Evolutionary conservation across 92 coral and sea anemone genomes (phyloP).

Genomic region (Anthopleura xanthogrammica): DNA sequence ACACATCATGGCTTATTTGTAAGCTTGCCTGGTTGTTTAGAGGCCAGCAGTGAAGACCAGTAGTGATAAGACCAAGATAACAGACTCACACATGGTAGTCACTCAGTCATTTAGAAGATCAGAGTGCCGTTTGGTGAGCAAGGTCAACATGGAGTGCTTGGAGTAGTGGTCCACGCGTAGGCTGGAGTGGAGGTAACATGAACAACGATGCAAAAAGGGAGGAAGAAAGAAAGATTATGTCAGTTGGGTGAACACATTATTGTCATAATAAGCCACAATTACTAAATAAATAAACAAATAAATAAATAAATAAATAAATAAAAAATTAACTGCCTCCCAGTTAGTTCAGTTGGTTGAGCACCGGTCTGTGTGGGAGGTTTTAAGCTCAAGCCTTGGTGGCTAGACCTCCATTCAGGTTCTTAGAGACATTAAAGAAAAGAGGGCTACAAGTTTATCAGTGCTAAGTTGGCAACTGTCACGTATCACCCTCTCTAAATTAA

Average conservation of each 20-base stretch:
- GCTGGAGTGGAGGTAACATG: slow-evolving; percentile 52
- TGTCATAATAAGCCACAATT: not conserved
- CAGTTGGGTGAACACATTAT: not conserved
- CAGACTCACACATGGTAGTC: slow-evolving; percentile 30
- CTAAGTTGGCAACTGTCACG: too few species aligned
- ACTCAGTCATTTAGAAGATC: slow-evolving; percentile 32
- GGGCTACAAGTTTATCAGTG: too few species aligned
- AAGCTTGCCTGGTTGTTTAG: slow-evolving; percentile 40
- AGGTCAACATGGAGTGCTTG: slow-evolving; percentile 33
- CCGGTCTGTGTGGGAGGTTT: too few species aligned
- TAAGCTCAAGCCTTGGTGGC: too few species aligned
- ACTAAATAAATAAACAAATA: not conserved
- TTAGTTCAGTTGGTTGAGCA: too few species aligned
- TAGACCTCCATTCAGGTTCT: too few species aligned
- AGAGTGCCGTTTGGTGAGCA: slow-evolving; percentile 24
- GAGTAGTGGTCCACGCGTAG: slow-evolving; percentile 17
- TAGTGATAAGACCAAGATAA: not conserved
- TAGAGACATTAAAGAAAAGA: too few species aligned
- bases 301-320: not conserved
- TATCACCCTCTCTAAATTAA: too few species aligned
- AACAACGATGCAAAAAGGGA: slow-evolving; percentile 42
- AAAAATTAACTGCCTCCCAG: too few species aligned
- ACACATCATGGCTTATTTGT: slow-evolving; percentile 14
- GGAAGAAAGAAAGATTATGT: slow-evolving; percentile 33
- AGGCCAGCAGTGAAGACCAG: slow-evolving; percentile 8